Percentiles rank a stretch among this genome's conserved stretches.
Evolutionary conservation across 1,140 invertebrate species (phyloP).

Genomic region (Drosophila lacertosa): DNA sequence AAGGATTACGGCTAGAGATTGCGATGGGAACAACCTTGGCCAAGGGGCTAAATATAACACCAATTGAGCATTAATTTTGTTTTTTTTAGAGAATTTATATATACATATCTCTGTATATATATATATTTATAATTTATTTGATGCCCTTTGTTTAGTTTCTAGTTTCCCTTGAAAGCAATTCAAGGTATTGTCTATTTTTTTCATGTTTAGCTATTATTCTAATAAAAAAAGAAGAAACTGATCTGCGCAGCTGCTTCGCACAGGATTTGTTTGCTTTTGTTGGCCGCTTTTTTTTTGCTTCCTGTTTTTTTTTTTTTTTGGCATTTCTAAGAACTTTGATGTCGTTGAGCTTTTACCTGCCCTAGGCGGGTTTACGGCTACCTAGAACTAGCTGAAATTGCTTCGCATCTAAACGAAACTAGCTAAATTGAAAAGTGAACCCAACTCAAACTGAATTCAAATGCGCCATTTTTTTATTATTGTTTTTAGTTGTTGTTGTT

Average conservation of each 20-base stretch:
- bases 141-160: not conserved
- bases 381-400: constrained; percentile 30
- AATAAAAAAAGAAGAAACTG: too few relatives aligned
- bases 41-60: constrained; percentile 1
- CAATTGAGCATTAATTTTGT: too few relatives aligned
- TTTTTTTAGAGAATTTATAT: too few relatives aligned
- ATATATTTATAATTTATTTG: too few relatives aligned
- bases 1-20: not conserved
- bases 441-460: constrained; percentile 40
- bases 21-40: not conserved
- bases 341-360: constrained; percentile 45
- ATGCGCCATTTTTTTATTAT: constrained; percentile 63
- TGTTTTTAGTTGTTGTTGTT: constrained; percentile 35
- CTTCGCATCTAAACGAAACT: constrained; percentile 31
- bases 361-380: constrained; percentile 12
- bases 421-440: constrained; percentile 24
- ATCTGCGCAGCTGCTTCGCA: not conserved
- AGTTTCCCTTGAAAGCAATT: not conserved
- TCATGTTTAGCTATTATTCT: not conserved
- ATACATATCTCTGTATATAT: too few relatives aligned
- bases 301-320: constrained; percentile 18
- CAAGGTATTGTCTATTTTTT: too few relatives aligned
- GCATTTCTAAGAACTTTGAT: constrained; percentile 6
- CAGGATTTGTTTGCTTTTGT: constrained; percentile 3
- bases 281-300: too few relatives aligned